Conservation (phyloP, 1,140 invertebrate species). For the Campoletis sonorensis region DNA sequence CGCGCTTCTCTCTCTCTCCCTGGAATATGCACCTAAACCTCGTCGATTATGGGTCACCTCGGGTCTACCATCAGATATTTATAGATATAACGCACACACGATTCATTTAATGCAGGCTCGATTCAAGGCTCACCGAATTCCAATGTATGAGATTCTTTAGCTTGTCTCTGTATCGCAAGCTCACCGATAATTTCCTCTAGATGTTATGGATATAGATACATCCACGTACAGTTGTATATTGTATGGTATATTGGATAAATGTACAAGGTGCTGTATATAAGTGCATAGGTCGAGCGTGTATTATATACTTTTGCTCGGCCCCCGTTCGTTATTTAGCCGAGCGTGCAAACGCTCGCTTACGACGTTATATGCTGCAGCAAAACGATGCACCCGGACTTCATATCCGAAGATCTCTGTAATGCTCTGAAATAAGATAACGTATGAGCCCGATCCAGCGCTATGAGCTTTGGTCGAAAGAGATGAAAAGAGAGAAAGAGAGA, state of each 20-base stretch:
- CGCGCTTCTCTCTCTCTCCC: not conserved
- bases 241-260: slow-evolving; percentile 12
- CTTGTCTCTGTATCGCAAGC: slow-evolving; percentile 1
- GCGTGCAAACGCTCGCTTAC: slow-evolving; percentile 21
- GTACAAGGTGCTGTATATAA: slow-evolving; percentile 5
- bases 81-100: slow-evolving; percentile 9
- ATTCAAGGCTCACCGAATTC: slow-evolving; percentile 10
- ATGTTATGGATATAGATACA: slow-evolving; percentile 5
- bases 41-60: not conserved
- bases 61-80: not conserved
- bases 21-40: slow-evolving; percentile 19
- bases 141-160: not conserved
- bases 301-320: slow-evolving; percentile 16
- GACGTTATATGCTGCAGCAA: slow-evolving; percentile 41
- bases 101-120: slow-evolving; percentile 4
- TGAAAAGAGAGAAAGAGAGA: not conserved
- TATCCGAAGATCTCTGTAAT: slow-evolving; percentile 49
- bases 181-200: not conserved
- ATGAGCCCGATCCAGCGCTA: not conserved
- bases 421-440: slow-evolving; percentile 37
- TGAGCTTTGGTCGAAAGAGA: not conserved
- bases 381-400: slow-evolving; percentile 41
- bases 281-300: slow-evolving; percentile 16
- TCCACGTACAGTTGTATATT: slow-evolving; percentile 7
- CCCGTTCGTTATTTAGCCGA: slow-evolving; percentile 46